Conservation (phyloP, 2,888 invertebrate species). For the Seira musarum region DNA sequence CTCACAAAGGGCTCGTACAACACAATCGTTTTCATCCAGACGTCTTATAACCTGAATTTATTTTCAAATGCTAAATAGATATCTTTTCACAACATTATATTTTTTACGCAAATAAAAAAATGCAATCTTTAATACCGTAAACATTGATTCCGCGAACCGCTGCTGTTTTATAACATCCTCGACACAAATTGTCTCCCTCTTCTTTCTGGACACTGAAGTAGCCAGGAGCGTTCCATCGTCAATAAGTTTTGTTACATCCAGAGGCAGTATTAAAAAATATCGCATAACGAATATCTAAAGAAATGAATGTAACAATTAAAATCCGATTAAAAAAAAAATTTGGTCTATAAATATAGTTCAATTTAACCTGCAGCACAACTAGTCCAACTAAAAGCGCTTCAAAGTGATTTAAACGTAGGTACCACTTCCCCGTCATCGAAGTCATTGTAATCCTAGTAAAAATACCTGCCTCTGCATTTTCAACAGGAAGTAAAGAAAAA, state of each 20-base stretch:
- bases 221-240: conserved; percentile 54
- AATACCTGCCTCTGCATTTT: conserved; percentile 48
- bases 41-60: conserved; percentile 42
- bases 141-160: conserved; percentile 35
- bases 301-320: background rate
- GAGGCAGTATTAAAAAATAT: conserved; percentile 60
- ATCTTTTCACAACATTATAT: too few relatives aligned
- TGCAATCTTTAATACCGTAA: conserved; percentile 16
- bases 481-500: conserved; percentile 16
- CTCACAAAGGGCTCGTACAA: conserved; percentile 57
- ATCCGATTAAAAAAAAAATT: background rate
- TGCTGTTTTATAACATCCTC: conserved; percentile 15
- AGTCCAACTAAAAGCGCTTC: conserved; percentile 56
- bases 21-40: conserved; percentile 58
- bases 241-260: conserved; percentile 59
- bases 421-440: conserved; percentile 62
- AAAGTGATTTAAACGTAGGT: conserved; percentile 45
- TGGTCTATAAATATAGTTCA: background rate
- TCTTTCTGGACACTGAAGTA: conserved; percentile 49
- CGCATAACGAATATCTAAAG: conserved; percentile 56
- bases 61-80: background rate
- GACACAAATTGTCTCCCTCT: background rate
- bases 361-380: conserved; percentile 40
- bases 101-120: too few relatives aligned
- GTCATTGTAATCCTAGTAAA: conserved; percentile 66